Base-by-base conservation (phyloP, 2,797 vertebrate species). In the Labroides dimidiatus region DNA sequence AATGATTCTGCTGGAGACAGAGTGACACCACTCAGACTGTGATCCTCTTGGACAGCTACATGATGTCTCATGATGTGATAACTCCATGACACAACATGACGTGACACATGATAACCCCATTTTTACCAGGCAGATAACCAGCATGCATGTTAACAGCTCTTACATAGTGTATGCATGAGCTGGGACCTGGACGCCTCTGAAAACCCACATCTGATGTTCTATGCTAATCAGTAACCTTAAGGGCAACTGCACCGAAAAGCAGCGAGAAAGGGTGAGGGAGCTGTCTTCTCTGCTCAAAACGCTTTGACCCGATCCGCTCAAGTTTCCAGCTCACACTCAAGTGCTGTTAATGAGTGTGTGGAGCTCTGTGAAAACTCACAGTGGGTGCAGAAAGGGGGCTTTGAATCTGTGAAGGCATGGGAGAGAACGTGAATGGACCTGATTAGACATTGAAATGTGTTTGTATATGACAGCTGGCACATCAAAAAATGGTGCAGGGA, bases 381-480 rank as follows among this genome's bases (percentile, higher is more conserved):
- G 69, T 81, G 37, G 49, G 64, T 52, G 47, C 20, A 78, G 68
- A 85, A 80, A 85, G 16, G 50, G 47, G 41, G 23, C 67, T 62
- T 82, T 75, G 27, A 66, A 64, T 69, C 1, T 0, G 19, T 54
- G 50, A 54, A 69, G 49, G 54, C 62, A 61, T 27, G 33, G 33
- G 53, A 50, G 64, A 72, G 75, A 69, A 68, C 64, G 64, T 83
- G 85, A 90, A 90, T 88, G 68, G 81, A 72, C 75, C 75, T 93
- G 88, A 93, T 92, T 89, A 85, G 79, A 81, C 80, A 90, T 90
- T 91, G 81, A 92, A 87, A 84, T 81, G 27, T 33, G 64, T 78
- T 91, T 85, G 56, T 90, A 58, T 89, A 66, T 72, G 82, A 74
- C 90, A 96, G 95, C 82, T 77, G 92, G 79, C n/a, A 84, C 88